Evolutionary conservation across 2,113 vertebrate genomes (phyloP).

Genomic region (Salvator merianae): DNA sequence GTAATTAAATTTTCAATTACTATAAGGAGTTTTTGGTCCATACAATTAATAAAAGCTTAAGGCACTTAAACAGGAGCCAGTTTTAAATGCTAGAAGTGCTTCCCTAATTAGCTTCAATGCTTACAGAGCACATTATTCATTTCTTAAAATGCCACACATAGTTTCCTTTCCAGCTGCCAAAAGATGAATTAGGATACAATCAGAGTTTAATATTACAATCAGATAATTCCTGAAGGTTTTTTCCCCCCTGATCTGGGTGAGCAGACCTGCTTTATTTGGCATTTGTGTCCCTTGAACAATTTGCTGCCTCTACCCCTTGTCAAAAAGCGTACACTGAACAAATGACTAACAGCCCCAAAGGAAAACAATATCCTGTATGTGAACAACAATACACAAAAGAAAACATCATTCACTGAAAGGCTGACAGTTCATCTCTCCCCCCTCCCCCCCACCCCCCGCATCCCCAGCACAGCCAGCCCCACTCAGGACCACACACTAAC

Average conservation of each 20-base stretch:
- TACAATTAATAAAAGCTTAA: slow-evolving; percentile 78
- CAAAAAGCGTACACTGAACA: background rate
- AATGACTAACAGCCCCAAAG: background rate
- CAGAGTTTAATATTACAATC: slow-evolving; percentile 28
- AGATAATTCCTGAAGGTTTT: background rate
- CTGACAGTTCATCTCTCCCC: too few relatives aligned
- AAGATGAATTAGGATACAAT: slow-evolving; percentile 26
- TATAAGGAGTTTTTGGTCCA: slow-evolving; percentile 42
- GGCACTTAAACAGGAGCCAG: slow-evolving; percentile 69
- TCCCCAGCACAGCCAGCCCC: too few relatives aligned
- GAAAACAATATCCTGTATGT: background rate
- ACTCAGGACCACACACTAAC: background rate
- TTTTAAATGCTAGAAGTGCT: slow-evolving; percentile 66
- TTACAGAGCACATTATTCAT: slow-evolving; percentile 54
- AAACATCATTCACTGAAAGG: too few relatives aligned
- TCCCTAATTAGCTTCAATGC: slow-evolving; percentile 66
- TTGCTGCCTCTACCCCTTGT: background rate
- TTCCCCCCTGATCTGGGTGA: background rate
- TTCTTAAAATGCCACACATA: slow-evolving; percentile 4
- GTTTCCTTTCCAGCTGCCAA: slow-evolving; percentile 4
- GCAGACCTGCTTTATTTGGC: background rate
- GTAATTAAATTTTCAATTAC: slow-evolving; percentile 81
- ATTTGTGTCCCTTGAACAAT: background rate
- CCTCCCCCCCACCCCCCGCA: too few relatives aligned
- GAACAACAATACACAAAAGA: background rate